Base-by-base conservation (phyloP, 2,113 vertebrate species). In the Pardalotus punctatus region DNA sequence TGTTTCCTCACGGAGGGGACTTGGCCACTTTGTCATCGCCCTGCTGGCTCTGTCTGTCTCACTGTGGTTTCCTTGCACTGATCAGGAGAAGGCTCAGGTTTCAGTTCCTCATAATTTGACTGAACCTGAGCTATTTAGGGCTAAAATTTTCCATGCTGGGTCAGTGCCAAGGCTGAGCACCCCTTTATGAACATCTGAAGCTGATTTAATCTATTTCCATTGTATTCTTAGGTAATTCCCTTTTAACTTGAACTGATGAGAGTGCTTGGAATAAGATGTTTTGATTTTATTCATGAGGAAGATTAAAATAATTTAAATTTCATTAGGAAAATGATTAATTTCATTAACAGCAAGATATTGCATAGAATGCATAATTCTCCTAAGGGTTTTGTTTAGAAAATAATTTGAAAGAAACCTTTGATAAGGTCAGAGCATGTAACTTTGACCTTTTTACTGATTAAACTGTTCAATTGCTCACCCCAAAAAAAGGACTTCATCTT, bases 61-160 rank as follows among this genome's bases (percentile, higher is more conserved):
- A 2, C 33, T 67, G 36, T 1, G 3, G 40, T 50, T 84, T 92
- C 45, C 27, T 71, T 84, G 38, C 19, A 4, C 35, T 76, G 31
- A n/a, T 7, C 53, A 69, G 23, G 42, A 90, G 62, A 72, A 76
- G 35, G 33, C 9, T 94, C n/a, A 38, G 22, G 35, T 87, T 94
- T 96, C 83, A 28, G 65, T 93, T 91, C 78, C 81, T 80, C 58
- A 9, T 40, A 47, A 57, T n/a, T 79, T 84, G 45, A 62, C 62
- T 87, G 57, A 96, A 91, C 54, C 54, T 38, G 69, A 65, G 74
- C 40, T 91, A 70, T 91, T 56, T 80, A 22, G 28, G 28, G 57
- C 77, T 91, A 76, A 85, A 93, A 93, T 85, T 94, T 95, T 96
- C 81, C 66, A 2, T 85, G 48, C 66, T 69, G 70, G 51, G 7